Conservation (phyloP, 1,140 invertebrate genomes). For the Varroa destructor region DNA sequence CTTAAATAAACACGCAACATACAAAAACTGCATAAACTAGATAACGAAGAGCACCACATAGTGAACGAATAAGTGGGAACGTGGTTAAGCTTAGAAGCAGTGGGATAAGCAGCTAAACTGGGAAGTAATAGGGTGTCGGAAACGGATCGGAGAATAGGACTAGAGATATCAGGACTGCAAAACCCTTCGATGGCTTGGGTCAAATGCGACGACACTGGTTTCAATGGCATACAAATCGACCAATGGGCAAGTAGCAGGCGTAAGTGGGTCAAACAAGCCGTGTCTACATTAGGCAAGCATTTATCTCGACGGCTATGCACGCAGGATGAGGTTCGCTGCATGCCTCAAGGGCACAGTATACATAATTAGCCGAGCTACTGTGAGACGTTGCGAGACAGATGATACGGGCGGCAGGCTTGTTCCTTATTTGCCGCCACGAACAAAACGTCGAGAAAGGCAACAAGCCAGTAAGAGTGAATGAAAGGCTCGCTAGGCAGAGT, state of each 20-base stretch:
- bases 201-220: neutral
- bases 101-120: no score
- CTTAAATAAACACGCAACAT: no score
- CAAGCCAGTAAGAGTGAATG: neutral
- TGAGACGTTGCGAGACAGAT: conserved; percentile 1
- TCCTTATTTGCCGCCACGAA: neutral
- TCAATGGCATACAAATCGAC: neutral
- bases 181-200: neutral
- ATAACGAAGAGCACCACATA: no score
- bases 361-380: conserved; percentile 13
- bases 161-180: neutral
- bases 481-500: neutral
- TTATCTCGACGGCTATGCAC: neutral
- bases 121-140: no score
- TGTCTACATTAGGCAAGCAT: neutral
- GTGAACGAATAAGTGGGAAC: no score
- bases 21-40: no score
- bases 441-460: neutral
- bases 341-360: conserved; percentile 18
- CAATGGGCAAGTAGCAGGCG: neutral
- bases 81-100: no score
- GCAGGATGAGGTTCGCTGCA: neutral
- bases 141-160: no score
- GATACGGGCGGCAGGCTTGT: neutral
- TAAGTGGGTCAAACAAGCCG: neutral